Evolutionary conservation across 2,113 vertebrate genomes (phyloP), one percentile per base, ranked within the genome.

Genomic region (Eurystomus gularis): DNA sequence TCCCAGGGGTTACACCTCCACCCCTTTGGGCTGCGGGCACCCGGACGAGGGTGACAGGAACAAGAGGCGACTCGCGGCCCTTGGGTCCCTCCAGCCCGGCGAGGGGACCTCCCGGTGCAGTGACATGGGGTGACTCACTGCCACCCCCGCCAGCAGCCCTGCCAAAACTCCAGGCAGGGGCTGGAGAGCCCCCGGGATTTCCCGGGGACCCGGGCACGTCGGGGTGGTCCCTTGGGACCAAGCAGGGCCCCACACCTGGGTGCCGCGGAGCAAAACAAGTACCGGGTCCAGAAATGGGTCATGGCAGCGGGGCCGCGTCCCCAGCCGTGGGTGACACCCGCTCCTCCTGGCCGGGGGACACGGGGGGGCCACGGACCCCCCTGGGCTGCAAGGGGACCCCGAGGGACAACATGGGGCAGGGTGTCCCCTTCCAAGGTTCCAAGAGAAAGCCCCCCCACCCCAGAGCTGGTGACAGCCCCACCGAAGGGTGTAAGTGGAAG

Each of bases 141-240:
- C 57, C 80, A 26, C 68, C 71, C 60, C 86, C 5, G 8, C 62
- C 79, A 29, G 60, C 8, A 0, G 18, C 78, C 11, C 57, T 10
- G 52, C 57, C 66, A 52, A 88, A 96, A 83, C n/a, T 83, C 82
- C 88, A 40, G 17, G 26, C 2, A 31, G 54, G 66, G 3, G 7
- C 10, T 17, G 76, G 93, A 93, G 95, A 88, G 64, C 68, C 86
- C 90, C 93, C 28, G 86, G 95, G 86, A 86, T 88, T 97, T 94
- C 93, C 95, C 88, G 1, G 31, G 58, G 68, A 44, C 44, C 37
- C 28, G 5, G 8, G 19, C 31, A 15, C 2, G 1, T 66, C 4
- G 0, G 17, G 73, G 75, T 33, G 86, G 71, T 83, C 93, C 94
- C 93, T 37, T 11, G 91, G 68, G 95, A 28, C 66, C 4, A 3